Evolutionary conservation across 2,113 vertebrate species (phyloP), one percentile per base, ranked within the genome.

Genomic region (Apus apus): DNA sequence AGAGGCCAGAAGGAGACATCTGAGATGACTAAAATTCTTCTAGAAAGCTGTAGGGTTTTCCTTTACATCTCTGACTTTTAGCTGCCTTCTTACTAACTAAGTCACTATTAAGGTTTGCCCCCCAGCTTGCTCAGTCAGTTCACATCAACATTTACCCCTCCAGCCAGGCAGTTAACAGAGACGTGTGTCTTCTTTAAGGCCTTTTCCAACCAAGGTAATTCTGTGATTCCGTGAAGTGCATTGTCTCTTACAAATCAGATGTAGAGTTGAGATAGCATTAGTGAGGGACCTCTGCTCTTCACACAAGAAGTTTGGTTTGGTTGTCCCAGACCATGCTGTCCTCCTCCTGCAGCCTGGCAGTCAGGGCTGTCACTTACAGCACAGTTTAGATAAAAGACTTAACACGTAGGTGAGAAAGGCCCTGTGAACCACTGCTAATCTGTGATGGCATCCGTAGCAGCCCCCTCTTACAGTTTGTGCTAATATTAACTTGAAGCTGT

Each of bases 401-500:
- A 34, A 60, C 18, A 8, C 2, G 0, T 77, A 30, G 74, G 54
- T 91, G 93, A 89, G 70, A 81, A 67, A 56, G 70, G 38, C 74
- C 3, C 6, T 71, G 38, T 66, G 68, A 94, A 56, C 50, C 46
- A n/a, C 45, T 1, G 4, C 60, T 85, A 74, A 83, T 88, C 75
- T 80, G 56, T 6, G 21, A 51, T 64, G 79, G 67, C 61, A 74
- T 70, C 91, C 0, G 0, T 36, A 43, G 23, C 53, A 74, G 48
- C 38, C 46, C 20, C 13, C 48, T 74, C 78, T 62, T 94, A 74
- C 61, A 5, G 0, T 48, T 86, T 62, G 16, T 77, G 90, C 81
- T 91, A 80, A 77, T 93, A 80, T 80, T 96, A 79, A 71, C 89
- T 87, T 51, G 3, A 65, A 80, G 86, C 66, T 57, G 34, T 83